Conservation (phyloP, 2,113 vertebrate species). For the Mastomys coucha region DNA sequence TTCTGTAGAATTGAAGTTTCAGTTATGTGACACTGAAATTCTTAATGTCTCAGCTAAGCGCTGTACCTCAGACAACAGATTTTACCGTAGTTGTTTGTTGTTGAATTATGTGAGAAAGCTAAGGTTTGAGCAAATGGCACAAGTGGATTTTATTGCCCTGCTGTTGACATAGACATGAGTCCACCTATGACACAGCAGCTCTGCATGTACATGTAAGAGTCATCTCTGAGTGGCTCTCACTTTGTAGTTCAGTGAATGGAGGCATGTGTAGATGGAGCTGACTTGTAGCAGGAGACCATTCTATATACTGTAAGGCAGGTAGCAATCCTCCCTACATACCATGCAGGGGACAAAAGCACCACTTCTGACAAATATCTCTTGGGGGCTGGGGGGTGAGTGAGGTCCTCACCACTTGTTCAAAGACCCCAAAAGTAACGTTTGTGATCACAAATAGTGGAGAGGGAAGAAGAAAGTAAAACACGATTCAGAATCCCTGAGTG, state of each 20-base stretch:
- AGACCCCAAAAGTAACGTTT: neutral
- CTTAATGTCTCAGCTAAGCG: slow-evolving; percentile 64
- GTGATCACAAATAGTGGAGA: neutral
- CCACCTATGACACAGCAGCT: neutral
- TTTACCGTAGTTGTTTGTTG: slow-evolving; percentile 31
- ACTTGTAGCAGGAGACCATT: neutral
- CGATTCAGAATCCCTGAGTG: neutral
- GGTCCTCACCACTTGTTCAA: neutral
- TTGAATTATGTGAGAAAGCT: slow-evolving; percentile 66
- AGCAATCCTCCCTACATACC: neutral
- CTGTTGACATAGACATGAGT: slow-evolving; percentile 33
- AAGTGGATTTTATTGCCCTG: slow-evolving; percentile 46
- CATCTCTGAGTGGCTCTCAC: slow-evolving; percentile 16
- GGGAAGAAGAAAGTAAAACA: neutral
- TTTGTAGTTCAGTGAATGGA: neutral
- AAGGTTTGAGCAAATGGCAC: slow-evolving; percentile 58
- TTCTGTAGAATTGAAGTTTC: slow-evolving; percentile 81
- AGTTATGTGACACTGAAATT: slow-evolving; percentile 74
- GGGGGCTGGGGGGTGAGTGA: neutral
- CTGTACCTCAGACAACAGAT: slow-evolving; percentile 43
- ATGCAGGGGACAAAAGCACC: neutral
- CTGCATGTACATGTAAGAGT: neutral
- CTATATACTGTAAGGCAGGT: neutral
- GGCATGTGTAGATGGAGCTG: neutral
- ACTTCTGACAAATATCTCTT: neutral